These are phyloP conservation scores for Agonopterix arenella DNA, from an alignment of 2,888 invertebrate species.

Conservation along the genomic window DNA sequence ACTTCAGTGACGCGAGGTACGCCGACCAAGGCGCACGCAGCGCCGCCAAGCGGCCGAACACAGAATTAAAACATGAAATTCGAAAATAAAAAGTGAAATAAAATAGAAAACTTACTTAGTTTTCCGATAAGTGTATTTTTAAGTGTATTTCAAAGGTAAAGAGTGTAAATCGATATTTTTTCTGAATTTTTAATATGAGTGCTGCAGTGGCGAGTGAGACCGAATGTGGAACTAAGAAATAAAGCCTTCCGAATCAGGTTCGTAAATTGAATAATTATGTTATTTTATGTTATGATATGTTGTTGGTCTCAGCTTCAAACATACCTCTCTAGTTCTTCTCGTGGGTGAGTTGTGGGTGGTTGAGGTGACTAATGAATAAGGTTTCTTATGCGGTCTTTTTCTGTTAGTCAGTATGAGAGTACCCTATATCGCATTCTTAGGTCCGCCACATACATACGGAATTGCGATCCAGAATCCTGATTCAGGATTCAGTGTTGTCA, in stretches of 20 bases:
- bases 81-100: conserved; percentile 42
- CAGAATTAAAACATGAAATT: conserved; percentile 46
- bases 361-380: no score
- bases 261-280: conserved; percentile 17
- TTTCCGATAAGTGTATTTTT: not conserved
- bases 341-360: no score
- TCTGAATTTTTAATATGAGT: conserved; percentile 42
- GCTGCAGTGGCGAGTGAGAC: conserved; percentile 11
- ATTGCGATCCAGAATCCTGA: no score
- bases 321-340: no score
- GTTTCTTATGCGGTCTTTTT: no score
- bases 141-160: no score
- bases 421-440: no score
- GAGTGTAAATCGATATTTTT: conserved; percentile 15
- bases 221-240: no score
- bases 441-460: no score
- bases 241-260: conserved; percentile 8
- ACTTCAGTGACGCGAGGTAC: conserved; percentile 45
- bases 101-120: conserved; percentile 1
- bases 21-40: conserved; percentile 39
- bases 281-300: not conserved
- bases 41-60: conserved; percentile 30
- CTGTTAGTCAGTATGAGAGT: no score
- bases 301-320: no score
- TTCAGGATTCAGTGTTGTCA: no score